A percentile compares a stretch with the other conserved stretches of the same genome.
Conservation (phyloP, 2,113 vertebrate genomes). For the Plotosus lineatus region DNA sequence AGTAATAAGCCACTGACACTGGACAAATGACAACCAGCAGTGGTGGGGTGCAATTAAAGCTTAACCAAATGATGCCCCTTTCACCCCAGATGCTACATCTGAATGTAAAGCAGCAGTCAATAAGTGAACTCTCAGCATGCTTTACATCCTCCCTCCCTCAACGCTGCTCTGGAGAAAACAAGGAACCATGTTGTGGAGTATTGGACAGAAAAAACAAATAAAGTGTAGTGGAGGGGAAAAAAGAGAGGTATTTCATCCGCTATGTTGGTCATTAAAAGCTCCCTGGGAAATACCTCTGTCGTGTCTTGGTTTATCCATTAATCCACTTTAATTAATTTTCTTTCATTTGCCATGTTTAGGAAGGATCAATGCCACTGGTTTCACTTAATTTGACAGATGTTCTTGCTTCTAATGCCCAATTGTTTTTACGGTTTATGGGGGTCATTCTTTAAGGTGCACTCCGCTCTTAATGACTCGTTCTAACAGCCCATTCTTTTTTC, state of each 20-base stretch:
- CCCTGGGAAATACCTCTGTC: slow-evolving; percentile 60
- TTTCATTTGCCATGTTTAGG: slow-evolving; percentile 70
- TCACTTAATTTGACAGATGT: slow-evolving; percentile 76
- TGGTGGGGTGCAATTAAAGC: slow-evolving; percentile 54
- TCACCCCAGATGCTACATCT: slow-evolving; percentile 38
- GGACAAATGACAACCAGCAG: slow-evolving; percentile 54
- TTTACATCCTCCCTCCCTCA: slow-evolving; percentile 32
- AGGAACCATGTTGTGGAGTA: slow-evolving; percentile 43
- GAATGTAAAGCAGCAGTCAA: slow-evolving; percentile 45
- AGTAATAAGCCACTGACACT: slow-evolving; percentile 48
- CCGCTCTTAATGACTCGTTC: slow-evolving; percentile 41
- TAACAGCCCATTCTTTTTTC: slow-evolving; percentile 24
- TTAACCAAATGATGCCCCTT: slow-evolving; percentile 36
- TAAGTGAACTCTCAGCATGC: slow-evolving; percentile 6
- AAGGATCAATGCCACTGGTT: slow-evolving; percentile 77
- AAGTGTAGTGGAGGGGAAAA: slow-evolving; percentile 21
- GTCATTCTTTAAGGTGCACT: slow-evolving; percentile 41
- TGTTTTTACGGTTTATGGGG: slow-evolving; percentile 54
- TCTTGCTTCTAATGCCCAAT: slow-evolving; percentile 66
- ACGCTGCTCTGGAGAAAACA: slow-evolving; percentile 32
- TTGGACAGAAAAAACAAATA: slow-evolving; percentile 55
- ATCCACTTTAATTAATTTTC: slow-evolving; percentile 79
- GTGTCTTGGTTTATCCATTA: slow-evolving; percentile 73
- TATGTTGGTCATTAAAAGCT: slow-evolving; percentile 63
- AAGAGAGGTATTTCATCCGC: slow-evolving; percentile 45